These are phyloP conservation scores for Cheilosia soror DNA, from an alignment of 2,888 invertebrate species.

Conservation along the genomic window DNA sequence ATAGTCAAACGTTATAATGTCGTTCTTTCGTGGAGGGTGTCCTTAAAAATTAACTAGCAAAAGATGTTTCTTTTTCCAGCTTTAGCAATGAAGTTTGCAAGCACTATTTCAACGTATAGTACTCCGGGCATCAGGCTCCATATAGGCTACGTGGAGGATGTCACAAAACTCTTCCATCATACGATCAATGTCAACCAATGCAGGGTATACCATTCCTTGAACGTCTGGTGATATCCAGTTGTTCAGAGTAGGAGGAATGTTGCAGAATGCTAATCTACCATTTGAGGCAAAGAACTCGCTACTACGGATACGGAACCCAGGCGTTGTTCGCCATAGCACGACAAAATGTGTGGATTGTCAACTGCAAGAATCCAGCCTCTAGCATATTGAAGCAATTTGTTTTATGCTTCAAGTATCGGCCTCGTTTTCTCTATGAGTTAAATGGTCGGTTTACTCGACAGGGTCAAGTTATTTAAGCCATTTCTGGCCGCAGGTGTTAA, in stretches of 20 bases:
- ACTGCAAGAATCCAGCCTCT: no score
- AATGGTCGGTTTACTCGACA: neutral
- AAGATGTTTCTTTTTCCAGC: no score
- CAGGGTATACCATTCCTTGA: neutral
- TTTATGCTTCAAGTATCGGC: neutral
- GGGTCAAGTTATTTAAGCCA: no score
- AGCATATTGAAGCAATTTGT: neutral
- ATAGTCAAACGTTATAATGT: no score
- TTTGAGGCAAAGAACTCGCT: neutral
- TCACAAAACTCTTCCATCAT: no score
- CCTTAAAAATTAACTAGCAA: no score
- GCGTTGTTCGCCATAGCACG: neutral
- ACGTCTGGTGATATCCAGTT: neutral
- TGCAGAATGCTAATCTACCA: neutral
- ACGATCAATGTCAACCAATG: neutral
- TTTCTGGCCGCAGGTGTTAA: no score
- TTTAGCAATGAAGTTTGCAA: no score
- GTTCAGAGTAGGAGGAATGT: neutral
- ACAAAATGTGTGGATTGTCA: neutral
- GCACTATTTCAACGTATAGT: no score
- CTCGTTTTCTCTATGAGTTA: neutral
- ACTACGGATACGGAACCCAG: neutral
- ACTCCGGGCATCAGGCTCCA: no score
- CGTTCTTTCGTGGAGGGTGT: no score
- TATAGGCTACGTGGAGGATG: no score